phyloP scores from a whole-genome alignment of 2,113 vertebrate genomes.

The Brachirus orientalis region DNA sequence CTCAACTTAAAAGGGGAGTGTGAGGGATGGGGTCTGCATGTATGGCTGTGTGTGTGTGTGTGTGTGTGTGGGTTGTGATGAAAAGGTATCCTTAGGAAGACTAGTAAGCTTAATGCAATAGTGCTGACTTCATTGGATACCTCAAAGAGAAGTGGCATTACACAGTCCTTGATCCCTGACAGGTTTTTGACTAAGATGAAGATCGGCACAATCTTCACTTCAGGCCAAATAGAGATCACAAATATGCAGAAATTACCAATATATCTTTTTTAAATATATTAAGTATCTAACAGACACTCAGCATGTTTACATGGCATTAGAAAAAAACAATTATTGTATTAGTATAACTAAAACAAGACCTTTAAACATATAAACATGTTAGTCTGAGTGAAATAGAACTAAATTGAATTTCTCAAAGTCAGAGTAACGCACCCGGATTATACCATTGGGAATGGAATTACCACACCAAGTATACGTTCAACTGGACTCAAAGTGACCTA shows the following conservation, averaged over 20 bases:
- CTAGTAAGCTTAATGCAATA: conserved; percentile 78
- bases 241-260: conserved; percentile 4
- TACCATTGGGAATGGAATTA: too few species aligned
- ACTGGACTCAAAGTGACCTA: too few species aligned
- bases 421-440: too few species aligned
- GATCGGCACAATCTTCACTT: conserved; percentile 53
- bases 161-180: conserved; percentile 62
- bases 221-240: conserved; percentile 42
- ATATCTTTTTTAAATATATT: background rate
- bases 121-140: conserved; percentile 77
- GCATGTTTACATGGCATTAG: too few species aligned
- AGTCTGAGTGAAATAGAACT: too few species aligned
- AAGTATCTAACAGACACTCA: too few species aligned
- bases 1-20: conserved; percentile 71
- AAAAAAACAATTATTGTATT: too few species aligned
- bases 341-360: too few species aligned
- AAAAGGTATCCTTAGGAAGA: conserved; percentile 79
- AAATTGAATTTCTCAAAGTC: too few species aligned
- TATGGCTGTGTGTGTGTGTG: conserved; percentile 58
- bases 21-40: conserved; percentile 42
- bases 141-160: conserved; percentile 76
- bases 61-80: conserved; percentile 66
- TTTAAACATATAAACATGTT: too few species aligned
- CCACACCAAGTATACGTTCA: too few species aligned
- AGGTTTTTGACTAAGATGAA: conserved; percentile 66